A percentile compares a stretch with the other conserved stretches of the same genome.
These are phyloP conservation scores for Leucopternis melanops DNA, from an alignment of 2,113 vertebrate species.

Conservation along the genomic window DNA sequence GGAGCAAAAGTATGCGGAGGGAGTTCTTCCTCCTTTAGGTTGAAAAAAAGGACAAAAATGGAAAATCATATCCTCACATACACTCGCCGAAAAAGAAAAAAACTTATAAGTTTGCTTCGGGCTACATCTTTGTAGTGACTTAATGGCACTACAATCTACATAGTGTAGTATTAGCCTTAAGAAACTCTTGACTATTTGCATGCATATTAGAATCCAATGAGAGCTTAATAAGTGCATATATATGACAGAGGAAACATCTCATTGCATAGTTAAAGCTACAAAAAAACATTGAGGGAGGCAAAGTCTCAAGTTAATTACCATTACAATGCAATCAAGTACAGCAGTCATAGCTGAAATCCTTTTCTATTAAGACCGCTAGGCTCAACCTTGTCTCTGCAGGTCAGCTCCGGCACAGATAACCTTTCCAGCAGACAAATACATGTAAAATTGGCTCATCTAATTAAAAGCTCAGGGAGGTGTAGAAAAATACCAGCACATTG, in stretches of 20 bases:
- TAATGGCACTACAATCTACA: constrained; percentile 53
- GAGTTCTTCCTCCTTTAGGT: background rate
- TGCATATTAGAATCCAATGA: constrained; percentile 71
- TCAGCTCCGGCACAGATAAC: constrained; percentile 78
- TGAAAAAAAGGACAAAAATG: background rate
- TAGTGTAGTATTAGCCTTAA: constrained; percentile 61
- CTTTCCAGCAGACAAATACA: constrained; percentile 78
- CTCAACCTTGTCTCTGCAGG: constrained; percentile 74
- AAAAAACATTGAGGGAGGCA: constrained; percentile 66
- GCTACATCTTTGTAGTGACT: constrained; percentile 45
- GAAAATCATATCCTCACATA: background rate
- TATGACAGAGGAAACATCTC: constrained; percentile 72
- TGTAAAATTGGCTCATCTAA: constrained; percentile 80
- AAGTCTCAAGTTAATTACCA: constrained; percentile 78
- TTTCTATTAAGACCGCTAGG: constrained; percentile 72
- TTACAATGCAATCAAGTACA: constrained; percentile 79
- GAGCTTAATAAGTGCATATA: constrained; percentile 72
- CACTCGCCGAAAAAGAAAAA: background rate
- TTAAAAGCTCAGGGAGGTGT: constrained; percentile 79
- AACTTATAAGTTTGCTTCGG: constrained; percentile 18
- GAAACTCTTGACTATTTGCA: constrained; percentile 73
- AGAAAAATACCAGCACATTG: constrained; percentile 76
- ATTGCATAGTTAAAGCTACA: constrained; percentile 67
- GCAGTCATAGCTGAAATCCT: constrained; percentile 74
- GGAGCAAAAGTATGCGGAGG: background rate